Conservation (phyloP, 2,888 invertebrate species). For the Metacarcinus magister region DNA sequence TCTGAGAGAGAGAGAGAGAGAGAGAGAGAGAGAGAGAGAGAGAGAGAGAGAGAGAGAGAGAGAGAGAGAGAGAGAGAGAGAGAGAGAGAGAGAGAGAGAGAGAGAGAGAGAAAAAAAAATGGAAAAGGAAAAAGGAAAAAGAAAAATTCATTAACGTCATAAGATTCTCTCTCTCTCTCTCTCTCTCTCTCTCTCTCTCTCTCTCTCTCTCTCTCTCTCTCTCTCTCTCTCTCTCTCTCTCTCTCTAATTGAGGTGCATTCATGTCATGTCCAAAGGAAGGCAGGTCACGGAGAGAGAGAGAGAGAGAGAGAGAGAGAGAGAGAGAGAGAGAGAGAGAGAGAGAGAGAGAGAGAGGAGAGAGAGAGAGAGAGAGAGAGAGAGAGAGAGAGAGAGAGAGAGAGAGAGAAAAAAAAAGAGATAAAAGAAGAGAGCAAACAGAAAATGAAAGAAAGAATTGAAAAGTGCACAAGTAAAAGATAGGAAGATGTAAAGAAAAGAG, state of each 20-base stretch:
- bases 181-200: no score
- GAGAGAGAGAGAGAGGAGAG: neutral
- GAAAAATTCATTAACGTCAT: no score
- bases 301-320: no score
- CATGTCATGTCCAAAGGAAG: no score
- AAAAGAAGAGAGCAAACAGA: neutral
- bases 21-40: constrained; percentile 21
- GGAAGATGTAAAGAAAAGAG: neutral
- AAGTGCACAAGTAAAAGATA: neutral
- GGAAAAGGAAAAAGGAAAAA: no score
- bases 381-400: neutral
- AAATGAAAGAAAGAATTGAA: neutral
- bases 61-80: constrained; percentile 26
- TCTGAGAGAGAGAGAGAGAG: constrained; percentile 5
- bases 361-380: neutral
- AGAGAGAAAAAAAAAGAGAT: neutral
- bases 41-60: constrained; percentile 26
- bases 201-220: no score
- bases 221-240: no score
- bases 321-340: neutral
- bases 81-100: neutral
- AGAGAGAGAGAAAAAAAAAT: no score
- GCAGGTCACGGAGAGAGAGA: no score
- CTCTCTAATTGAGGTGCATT: no score
- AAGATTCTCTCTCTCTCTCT: no score